Conservation (phyloP, 2,113 vertebrate species). For the Perccottus glenii region DNA sequence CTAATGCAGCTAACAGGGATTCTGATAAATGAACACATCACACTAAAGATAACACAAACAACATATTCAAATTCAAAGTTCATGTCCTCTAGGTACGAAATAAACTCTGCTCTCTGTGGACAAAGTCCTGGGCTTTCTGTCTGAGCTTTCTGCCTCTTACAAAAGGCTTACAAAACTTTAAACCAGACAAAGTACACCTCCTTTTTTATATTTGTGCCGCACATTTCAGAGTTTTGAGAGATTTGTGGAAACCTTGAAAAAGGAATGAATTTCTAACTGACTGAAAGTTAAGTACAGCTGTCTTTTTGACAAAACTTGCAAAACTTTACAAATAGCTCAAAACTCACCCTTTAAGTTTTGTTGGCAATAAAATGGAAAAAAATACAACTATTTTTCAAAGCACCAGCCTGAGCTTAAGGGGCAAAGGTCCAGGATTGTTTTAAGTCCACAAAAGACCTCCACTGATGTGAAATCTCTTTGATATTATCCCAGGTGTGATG, state of each 20-base stretch:
- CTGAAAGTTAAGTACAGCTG: neutral
- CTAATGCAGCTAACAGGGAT: no score
- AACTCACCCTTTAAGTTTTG: conserved; percentile 1
- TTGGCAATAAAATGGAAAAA: neutral
- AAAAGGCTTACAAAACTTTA: no score
- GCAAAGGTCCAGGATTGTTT: conserved; percentile 59
- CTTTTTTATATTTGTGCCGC: no score
- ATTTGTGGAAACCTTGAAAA: neutral
- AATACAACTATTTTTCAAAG: neutral
- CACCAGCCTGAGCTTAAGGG: conserved; percentile 26
- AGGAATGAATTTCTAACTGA: no score
- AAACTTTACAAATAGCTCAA: neutral
- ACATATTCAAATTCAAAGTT: no score
- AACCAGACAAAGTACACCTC: no score
- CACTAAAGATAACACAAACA: no score
- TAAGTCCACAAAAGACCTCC: conserved; percentile 56
- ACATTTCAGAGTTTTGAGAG: neutral
- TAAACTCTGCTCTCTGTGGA: no score
- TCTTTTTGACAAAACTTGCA: neutral
- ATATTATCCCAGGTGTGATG: conserved; percentile 38
- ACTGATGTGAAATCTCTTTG: conserved; percentile 39
- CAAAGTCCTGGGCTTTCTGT: no score
- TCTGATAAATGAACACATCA: no score
- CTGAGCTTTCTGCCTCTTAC: no score
- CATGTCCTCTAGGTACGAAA: no score